Evolutionary conservation across 2,888 invertebrate species (phyloP).

Genomic region (Macrophya alboannulata): DNA sequence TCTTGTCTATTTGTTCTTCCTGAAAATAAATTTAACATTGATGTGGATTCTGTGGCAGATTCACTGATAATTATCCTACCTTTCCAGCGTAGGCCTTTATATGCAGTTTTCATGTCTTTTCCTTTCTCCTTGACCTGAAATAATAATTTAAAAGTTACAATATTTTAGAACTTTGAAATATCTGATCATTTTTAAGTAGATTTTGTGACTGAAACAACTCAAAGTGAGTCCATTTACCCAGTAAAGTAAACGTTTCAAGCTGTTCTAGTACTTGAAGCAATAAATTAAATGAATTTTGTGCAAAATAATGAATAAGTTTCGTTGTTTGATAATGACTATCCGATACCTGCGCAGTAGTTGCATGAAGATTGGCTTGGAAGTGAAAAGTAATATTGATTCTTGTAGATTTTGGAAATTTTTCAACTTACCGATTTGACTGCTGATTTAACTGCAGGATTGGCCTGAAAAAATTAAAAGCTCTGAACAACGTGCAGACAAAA

Average conservation of each 20-base stretch:
- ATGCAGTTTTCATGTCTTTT: conserved; percentile 89
- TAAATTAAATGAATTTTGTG: too few relatives aligned
- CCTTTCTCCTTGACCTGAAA: conserved; percentile 87
- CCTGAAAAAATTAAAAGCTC: conserved; percentile 83
- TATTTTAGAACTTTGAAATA: not conserved
- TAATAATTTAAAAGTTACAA: conserved; percentile 42
- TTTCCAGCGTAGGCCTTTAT: conserved; percentile 89
- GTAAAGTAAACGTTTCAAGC: not conserved
- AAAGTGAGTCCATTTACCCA: not conserved
- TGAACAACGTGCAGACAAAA: conserved; percentile 79
- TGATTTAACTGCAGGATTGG: conserved; percentile 96
- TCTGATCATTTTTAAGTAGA: conserved; percentile 23
- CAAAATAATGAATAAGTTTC: conserved; percentile 6
- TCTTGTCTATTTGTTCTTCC: conserved; percentile 75
- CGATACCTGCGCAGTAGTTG: not conserved
- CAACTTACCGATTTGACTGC: conserved; percentile 96
- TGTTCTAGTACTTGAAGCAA: not conserved
- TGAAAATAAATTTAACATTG: conserved; percentile 58
- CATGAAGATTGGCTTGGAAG: not conserved
- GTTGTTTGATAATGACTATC: not conserved
- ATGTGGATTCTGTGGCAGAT: conserved; percentile 36
- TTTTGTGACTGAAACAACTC: conserved; percentile 8
- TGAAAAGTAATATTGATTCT: not conserved
- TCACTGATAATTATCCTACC: conserved; percentile 64
- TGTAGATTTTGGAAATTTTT: conserved; percentile 31